Base-by-base conservation (phyloP, 2,888 invertebrate genomes). In the Camponotus fellah region DNA sequence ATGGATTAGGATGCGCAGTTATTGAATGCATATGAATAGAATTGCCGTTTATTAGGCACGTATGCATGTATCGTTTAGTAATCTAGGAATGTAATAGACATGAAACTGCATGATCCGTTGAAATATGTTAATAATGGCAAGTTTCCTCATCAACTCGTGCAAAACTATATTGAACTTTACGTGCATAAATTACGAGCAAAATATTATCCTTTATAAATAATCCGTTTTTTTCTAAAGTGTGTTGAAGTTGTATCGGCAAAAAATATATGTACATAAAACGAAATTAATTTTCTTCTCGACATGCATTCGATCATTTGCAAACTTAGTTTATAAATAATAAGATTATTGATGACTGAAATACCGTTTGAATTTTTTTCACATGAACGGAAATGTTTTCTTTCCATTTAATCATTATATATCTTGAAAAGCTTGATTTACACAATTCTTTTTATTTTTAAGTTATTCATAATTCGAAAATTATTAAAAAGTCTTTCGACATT, bases 131-230 rank as follows among this genome's bases (percentile, higher is more conserved):
- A 58, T 49, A 49, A 37, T 37, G 72, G 14, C 72, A 72, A 80
- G 72, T 80, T 72, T 80, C 72, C 79, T 72, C 60, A 80, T 80
- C 72, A 80, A 5, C 60, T 71, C 17, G 26, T 46, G 79, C 72
- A 62, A 72, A 80, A 46, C 34, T 72, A 14, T 26, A 26, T 46
- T 21, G 37, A 79, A 79, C 72, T 79, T 79, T 34, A 9, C 46
- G 72, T 68, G 37, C 12, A 26, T 21, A 46, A 72, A 49, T 60
- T 46, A 56, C 8, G 37, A 26, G 21, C 58, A 10, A 72, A 71
- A 21, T 56, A 72, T 80, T 60, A 46, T 21, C 8, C 12, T 34
- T 60, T 46, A 43, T 69, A 21, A 77, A 43, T 34, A 8, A 3
- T 49, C 49, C 21, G 8, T n/a, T 60, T 37, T 56, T 40, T 26